Conservation (phyloP, 2,888 invertebrate genomes). For the Cephonodes hylas region DNA sequence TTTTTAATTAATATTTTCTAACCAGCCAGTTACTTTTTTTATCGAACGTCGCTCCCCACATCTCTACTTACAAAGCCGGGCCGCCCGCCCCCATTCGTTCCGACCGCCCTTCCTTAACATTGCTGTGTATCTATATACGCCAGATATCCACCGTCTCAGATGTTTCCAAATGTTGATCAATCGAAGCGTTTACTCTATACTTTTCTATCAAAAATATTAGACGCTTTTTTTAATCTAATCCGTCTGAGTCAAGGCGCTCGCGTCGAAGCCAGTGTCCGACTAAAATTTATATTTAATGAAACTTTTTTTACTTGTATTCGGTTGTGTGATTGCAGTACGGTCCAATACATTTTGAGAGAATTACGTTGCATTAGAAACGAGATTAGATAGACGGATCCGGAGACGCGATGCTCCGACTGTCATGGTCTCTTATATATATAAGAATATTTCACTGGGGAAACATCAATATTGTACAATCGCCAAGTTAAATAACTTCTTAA, state of each 20-base stretch:
- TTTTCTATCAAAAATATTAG: background rate
- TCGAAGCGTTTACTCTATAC: constrained; percentile 1
- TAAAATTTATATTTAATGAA: no score
- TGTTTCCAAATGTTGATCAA: constrained; percentile 15
- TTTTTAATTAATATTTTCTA: no score
- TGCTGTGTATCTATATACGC: constrained; percentile 20
- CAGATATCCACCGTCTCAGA: constrained; percentile 18
- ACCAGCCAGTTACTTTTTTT: background rate
- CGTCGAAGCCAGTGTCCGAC: background rate
- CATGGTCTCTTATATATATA: no score
- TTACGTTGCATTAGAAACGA: no score
- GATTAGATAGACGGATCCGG: no score
- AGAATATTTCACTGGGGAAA: no score
- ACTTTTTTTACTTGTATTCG: no score
- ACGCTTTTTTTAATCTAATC: background rate
- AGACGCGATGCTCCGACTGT: no score
- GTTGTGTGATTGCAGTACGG: no score
- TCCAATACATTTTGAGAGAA: background rate
- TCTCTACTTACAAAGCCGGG: constrained; percentile 21
- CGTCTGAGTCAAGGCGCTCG: background rate
- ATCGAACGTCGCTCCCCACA: constrained; percentile 17
- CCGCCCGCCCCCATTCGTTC: constrained; percentile 31
- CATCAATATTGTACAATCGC: no score
- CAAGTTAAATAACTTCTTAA: no score
- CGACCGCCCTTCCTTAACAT: constrained; percentile 28